Conservation (phyloP, 2,888 invertebrate species). For the Drosophila infuscata region DNA sequence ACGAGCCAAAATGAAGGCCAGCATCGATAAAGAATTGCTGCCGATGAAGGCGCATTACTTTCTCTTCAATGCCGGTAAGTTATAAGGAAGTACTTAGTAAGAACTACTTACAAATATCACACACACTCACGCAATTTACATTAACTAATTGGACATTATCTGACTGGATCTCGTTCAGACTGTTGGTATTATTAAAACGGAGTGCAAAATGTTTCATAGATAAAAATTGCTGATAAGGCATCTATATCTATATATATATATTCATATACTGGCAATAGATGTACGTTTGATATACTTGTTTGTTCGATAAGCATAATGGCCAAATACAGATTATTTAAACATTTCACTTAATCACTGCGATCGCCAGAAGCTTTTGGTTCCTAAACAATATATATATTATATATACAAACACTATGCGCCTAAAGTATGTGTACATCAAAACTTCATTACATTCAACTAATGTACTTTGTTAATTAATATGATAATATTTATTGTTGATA, state of each 20-base stretch:
- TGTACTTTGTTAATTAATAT: not conserved
- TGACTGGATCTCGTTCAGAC: conserved; percentile 7
- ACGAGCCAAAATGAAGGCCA: conserved; percentile 72
- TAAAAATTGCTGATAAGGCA: conserved; percentile 27
- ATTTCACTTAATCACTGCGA: conserved; percentile 24
- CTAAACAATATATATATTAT: not conserved
- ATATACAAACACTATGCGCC: not conserved
- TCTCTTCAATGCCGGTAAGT: conserved; percentile 93
- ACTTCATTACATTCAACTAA: not conserved
- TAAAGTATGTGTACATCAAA: conserved; percentile 2
- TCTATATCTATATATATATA: not conserved
- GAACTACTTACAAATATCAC: not conserved
- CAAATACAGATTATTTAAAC: conserved; percentile 20
- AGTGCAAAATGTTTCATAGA: conserved; percentile 10
- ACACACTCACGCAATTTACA: not conserved
- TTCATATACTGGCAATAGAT: conserved; percentile 1
- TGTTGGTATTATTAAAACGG: not conserved
- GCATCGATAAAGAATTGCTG: conserved; percentile 90
- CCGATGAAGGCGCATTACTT: conserved; percentile 96
- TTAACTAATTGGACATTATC: not conserved
- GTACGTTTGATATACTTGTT: conserved; percentile 1
- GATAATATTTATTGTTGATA: not conserved
- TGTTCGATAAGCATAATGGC: conserved; percentile 15
- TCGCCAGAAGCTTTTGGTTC: not conserved
- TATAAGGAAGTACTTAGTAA: not conserved